These are phyloP conservation scores for Phataginus tricuspis DNA, from an alignment of 2,797 vertebrate species.

Conservation along the genomic window DNA sequence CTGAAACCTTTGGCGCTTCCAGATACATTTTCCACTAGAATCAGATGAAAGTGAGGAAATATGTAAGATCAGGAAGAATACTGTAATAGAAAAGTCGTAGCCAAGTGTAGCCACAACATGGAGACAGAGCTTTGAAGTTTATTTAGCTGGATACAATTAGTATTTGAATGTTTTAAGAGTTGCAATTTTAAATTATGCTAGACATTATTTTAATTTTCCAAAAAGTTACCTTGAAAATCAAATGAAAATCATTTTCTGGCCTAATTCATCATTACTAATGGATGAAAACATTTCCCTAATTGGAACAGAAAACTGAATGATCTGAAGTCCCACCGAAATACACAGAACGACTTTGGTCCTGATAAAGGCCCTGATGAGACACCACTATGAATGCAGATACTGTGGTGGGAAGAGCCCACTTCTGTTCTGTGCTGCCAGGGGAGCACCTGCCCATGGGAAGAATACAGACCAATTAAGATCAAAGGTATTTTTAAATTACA, in stretches of 20 bases:
- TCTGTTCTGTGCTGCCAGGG: not conserved
- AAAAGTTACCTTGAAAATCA: not conserved
- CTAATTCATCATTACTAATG: not conserved
- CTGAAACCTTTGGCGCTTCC: not conserved
- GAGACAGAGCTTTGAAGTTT: not conserved
- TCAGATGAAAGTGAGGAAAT: slow-evolving; percentile 33
- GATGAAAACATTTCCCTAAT: not conserved
- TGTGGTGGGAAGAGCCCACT: not conserved
- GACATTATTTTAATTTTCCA: not conserved
- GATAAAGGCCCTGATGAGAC: not conserved
- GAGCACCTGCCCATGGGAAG: not conserved
- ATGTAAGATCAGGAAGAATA: not conserved
- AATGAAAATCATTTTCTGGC: not conserved
- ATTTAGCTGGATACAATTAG: not conserved
- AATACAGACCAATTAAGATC: not conserved
- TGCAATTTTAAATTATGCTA: not conserved
- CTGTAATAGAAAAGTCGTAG: not conserved
- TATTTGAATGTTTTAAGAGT: not conserved
- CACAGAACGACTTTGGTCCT: not conserved
- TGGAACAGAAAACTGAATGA: not conserved
- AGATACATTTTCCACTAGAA: not conserved
- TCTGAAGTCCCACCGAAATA: not conserved
- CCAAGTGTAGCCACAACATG: not conserved
- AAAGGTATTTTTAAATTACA: not conserved
- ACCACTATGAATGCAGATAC: fast-evolving